Evolutionary conservation across 2,888 invertebrate species (phyloP), one percentile per base, ranked within the genome.

Genomic region (Beris chalybata): DNA sequence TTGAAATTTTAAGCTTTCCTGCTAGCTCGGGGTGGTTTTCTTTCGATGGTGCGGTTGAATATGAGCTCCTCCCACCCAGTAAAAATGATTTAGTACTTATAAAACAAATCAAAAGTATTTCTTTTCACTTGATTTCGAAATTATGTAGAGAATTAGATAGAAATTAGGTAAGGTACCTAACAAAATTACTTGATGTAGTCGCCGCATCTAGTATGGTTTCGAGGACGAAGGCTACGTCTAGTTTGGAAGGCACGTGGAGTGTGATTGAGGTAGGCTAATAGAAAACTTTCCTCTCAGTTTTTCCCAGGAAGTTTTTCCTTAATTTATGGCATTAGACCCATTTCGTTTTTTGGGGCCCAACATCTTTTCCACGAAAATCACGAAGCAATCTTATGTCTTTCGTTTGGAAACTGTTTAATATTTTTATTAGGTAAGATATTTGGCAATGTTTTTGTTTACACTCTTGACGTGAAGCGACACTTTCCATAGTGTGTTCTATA

Each of bases 251-350:
- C 61, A 61, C 61, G 61, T 61, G 61, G 50, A 50, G 50, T 50
- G 61, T 50, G 61, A 61, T 61, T 61, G 50, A 61, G 61, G 61
- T 61, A 61, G 61, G 61, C 52, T 38, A 50, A 38, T 50, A 43
- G 50, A 50, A 44, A 50, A 50, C 13, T 15, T 22, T 22, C 22
- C 22, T 22, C 22, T 61, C 52, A 12, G 7, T 31, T 31, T n/a
- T 31, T 30, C 30, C n/a, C 61, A 38, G 52, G 30, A 61, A 52
- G 13, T 29, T 38, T 31, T 52, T 38, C 52, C 52, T 29, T 50
- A 52, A 52, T 50, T 61, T 38, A 61, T 52, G 32, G 50, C 48
- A 48, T 30, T 32, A 15, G 48, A 22, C 32, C 29, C 38, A 38
- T 38, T 38, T 38, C 38, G 1, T 22, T 22, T 22, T 22, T 22